A percentile compares a stretch with the other conserved stretches of the same genome.
Conservation (phyloP, 2,797 vertebrate species). For the Pipistrellus nathusii region DNA sequence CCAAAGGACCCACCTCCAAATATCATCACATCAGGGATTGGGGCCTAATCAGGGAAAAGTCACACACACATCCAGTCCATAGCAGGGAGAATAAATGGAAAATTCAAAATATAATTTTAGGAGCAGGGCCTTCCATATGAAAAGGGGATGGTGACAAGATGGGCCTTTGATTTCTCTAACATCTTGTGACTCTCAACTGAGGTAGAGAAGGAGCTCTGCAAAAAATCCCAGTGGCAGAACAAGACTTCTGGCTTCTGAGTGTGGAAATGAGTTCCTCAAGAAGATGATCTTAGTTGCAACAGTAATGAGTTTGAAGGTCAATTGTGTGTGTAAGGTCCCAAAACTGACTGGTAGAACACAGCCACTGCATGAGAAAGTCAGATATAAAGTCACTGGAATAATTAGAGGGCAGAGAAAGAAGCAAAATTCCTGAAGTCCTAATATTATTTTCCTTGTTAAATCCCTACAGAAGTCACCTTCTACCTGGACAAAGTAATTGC, state of each 20-base stretch:
- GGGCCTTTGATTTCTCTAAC: not conserved
- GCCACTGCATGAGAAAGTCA: not conserved
- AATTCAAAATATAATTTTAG: not conserved
- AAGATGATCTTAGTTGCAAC: not conserved
- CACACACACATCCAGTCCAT: not conserved
- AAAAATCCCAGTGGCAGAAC: not conserved
- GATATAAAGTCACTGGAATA: not conserved
- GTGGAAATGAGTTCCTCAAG: not conserved
- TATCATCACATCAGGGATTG: not conserved
- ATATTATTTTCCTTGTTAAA: not conserved
- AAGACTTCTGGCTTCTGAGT: not conserved
- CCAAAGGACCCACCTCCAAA: not conserved
- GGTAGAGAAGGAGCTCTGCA: not conserved
- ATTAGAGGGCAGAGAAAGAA: conserved; percentile 32
- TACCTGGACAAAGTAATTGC: conserved; percentile 60
- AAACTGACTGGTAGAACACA: not conserved
- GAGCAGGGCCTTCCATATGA: not conserved
- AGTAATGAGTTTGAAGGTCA: conserved; percentile 49
- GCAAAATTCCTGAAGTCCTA: conserved; percentile 10
- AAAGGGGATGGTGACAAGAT: not conserved
- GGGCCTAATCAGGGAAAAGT: not conserved
- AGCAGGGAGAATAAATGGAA: not conserved
- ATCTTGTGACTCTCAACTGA: not conserved
- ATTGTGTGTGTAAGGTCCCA: not conserved
- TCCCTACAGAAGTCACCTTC: conserved; percentile 19